Evolutionary conservation across 2,888 invertebrate species (phyloP).

Genomic region (Beris morrisii): DNA sequence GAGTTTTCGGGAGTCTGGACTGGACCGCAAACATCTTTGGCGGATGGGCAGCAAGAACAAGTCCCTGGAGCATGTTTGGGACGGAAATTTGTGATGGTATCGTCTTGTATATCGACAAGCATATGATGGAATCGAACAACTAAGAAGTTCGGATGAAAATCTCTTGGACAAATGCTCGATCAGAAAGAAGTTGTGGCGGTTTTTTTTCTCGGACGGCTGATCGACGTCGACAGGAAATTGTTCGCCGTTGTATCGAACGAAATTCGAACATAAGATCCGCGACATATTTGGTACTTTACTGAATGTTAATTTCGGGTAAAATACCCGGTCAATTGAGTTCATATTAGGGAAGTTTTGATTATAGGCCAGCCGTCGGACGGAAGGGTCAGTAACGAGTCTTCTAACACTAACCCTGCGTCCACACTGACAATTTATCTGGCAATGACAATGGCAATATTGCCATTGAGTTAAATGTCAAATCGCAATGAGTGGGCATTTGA

Average conservation of each 20-base stretch:
- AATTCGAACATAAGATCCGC: not conserved
- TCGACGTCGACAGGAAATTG: conserved; percentile 29
- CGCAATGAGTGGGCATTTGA: too few relatives aligned
- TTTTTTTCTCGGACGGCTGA: conserved; percentile 10
- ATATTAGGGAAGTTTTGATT: too few relatives aligned
- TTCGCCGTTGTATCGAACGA: not conserved
- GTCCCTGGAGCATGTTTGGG: too few relatives aligned
- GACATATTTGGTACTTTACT: too few relatives aligned
- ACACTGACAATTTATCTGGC: too few relatives aligned
- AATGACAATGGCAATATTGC: too few relatives aligned
- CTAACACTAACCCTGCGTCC: too few relatives aligned
- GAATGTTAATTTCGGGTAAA: too few relatives aligned
- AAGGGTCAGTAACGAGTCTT: too few relatives aligned
- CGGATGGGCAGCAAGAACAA: not conserved
- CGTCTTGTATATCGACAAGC: conserved; percentile 17
- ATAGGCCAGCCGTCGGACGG: too few relatives aligned
- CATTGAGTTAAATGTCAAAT: too few relatives aligned
- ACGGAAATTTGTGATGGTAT: conserved; percentile 9
- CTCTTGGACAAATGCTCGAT: conserved; percentile 31
- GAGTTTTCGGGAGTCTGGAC: not conserved
- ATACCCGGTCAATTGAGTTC: too few relatives aligned
- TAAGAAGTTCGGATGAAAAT: conserved; percentile 9
- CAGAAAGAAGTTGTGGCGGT: conserved; percentile 29
- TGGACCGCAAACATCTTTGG: not conserved
- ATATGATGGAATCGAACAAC: conserved; percentile 7